A percentile compares a stretch with the other conserved stretches of the same genome.
phyloP scores from a whole-genome alignment of 1,140 invertebrate genomes.

The Zaprionus taronus region DNA sequence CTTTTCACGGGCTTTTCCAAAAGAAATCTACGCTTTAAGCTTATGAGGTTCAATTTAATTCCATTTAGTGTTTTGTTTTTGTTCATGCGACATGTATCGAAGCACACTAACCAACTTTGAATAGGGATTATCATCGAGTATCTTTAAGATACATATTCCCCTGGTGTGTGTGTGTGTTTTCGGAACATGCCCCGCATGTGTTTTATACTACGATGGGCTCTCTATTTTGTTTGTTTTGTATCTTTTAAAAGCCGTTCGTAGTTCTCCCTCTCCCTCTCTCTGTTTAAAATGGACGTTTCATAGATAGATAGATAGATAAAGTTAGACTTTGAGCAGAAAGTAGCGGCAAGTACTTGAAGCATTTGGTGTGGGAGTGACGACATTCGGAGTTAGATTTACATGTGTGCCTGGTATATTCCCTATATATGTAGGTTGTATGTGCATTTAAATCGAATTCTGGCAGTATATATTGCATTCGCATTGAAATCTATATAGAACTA shows the following conservation, averaged over 20 bases:
- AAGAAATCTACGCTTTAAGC: slow-evolving; percentile 55
- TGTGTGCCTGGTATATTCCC: not conserved
- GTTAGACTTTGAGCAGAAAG: slow-evolving; percentile 48
- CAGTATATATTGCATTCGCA: slow-evolving; percentile 52
- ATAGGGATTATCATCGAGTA: not conserved
- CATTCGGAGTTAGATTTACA: slow-evolving; percentile 9
- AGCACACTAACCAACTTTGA: not conserved
- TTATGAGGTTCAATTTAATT: slow-evolving; percentile 76
- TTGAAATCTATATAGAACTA: slow-evolving; percentile 18
- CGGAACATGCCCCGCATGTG: not conserved
- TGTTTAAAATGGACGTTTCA: slow-evolving; percentile 54
- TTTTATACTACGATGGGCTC: slow-evolving; percentile 4
- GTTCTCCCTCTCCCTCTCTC: slow-evolving; percentile 3
- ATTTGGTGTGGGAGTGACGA: slow-evolving; percentile 27
- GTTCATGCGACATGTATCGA: not conserved
- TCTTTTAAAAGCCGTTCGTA: slow-evolving; percentile 44
- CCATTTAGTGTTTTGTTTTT: slow-evolving; percentile 37
- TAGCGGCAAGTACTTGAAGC: slow-evolving; percentile 42
- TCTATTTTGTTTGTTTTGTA: not conserved
- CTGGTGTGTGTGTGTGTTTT: not conserved
- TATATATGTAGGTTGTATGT: slow-evolving; percentile 15
- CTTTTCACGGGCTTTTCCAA: slow-evolving; percentile 24
- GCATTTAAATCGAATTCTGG: slow-evolving; percentile 45
- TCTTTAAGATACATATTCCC: not conserved
- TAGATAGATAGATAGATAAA: slow-evolving; percentile 30